phyloP scores from a whole-genome alignment of 2,888 invertebrate species.

The Gisinianus flammeolus region DNA sequence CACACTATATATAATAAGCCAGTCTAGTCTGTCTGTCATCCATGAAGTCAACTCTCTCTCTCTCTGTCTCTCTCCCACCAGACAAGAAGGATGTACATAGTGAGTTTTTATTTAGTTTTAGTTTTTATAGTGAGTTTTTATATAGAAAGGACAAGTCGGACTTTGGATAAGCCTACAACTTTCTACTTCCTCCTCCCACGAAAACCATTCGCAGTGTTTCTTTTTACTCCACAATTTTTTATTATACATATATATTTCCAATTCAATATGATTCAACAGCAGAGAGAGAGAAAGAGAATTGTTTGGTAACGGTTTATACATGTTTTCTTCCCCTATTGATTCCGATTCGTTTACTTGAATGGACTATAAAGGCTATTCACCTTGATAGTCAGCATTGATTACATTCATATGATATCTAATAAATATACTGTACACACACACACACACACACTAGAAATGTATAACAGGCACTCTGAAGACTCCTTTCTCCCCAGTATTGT shows the following conservation, averaged over 20 bases:
- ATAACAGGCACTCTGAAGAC: background rate
- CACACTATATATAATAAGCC: background rate
- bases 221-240: background rate
- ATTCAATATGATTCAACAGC: background rate
- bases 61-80: background rate
- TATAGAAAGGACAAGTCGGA: too few relatives aligned
- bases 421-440: background rate
- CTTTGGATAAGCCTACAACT: too few relatives aligned
- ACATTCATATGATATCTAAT: background rate
- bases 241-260: conserved; percentile 18
- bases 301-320: conserved; percentile 22
- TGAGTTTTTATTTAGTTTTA: background rate
- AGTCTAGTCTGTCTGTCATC: conserved; percentile 12
- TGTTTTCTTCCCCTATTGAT: conserved; percentile 4
- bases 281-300: background rate
- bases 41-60: background rate
- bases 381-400: background rate
- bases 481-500: background rate
- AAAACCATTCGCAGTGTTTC: background rate
- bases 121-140: too few relatives aligned
- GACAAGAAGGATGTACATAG: background rate
- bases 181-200: too few relatives aligned
- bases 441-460: background rate
- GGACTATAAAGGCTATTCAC: conserved; percentile 9
- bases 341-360: conserved; percentile 10